Base-by-base conservation (phyloP, 2,888 invertebrate genomes). In the Malthinus seriepunctatus region DNA sequence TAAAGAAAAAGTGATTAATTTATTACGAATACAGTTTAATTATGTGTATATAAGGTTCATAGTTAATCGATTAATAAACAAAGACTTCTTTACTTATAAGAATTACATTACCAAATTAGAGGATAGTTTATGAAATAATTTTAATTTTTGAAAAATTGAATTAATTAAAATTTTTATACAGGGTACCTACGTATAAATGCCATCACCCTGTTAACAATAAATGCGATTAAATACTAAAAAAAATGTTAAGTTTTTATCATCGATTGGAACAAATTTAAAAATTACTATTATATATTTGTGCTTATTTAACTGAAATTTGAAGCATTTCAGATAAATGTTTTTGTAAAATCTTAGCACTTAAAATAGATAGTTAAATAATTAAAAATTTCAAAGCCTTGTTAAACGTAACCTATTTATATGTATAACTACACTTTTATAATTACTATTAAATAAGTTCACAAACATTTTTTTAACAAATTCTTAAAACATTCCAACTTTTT, bases 251-350 rank as follows among this genome's bases (percentile, higher is more conserved):
- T 23, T 42, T 42, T 15, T 2, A 14, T 42, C 23, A 5, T 23
- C 23, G 23, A 23, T 23, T 5, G 23, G 23, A 23, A 23, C 23
- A 23, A 23, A 23, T 23, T 23, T 23, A 23, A 23, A 23, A 23
- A 23, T 39, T 42, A 23, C 14, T 15, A 42, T 23, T 42, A 42
- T 42, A 42, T 15, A 23, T 42, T 42, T 42, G 39, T 42, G 39
- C 39, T 42, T 42, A 42, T 42, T 42, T 23, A 42, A 39, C 50
- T 56, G 45, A 51, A 65, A 63, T 61, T 65, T 68, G 71, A 69
- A 71, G 71, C 71, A 71, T 71, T 71, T 71, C 71, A 71, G 69
- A 57, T 60, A 33, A 15, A 35, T 32, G 38, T 50, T 37, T 55
- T 55, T 55, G 11, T 39, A 47, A 53, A 23, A 23, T 23, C 5